Percentiles rank a stretch among this genome's conserved stretches.
These are phyloP conservation scores for Cephus pulcher DNA, from an alignment of 2,888 invertebrate species.

Conservation along the genomic window DNA sequence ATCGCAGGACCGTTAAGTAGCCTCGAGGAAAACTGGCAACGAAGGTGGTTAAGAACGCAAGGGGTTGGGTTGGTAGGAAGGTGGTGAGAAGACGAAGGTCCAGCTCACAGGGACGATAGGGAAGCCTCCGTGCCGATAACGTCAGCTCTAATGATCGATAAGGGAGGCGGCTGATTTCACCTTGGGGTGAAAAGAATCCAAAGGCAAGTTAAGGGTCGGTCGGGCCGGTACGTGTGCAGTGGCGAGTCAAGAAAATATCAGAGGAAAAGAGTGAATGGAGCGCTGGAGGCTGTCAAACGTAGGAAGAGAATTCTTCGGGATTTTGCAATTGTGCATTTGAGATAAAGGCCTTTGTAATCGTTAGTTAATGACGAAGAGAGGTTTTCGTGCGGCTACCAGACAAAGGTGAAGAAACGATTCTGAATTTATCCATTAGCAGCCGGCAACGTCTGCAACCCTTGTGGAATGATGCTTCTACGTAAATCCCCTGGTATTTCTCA, in stretches of 20 bases:
- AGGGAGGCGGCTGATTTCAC: background rate
- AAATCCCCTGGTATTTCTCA: background rate
- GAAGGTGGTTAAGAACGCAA: background rate
- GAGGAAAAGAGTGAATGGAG: background rate
- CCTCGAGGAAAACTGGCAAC: background rate
- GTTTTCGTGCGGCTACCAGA: background rate
- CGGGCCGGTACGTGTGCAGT: background rate
- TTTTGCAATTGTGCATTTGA: background rate
- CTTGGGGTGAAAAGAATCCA: background rate
- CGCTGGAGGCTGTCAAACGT: background rate
- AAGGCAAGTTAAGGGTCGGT: background rate
- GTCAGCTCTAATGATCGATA: background rate
- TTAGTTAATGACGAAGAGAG: background rate
- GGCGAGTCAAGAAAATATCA: background rate
- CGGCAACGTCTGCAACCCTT: background rate
- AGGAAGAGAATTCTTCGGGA: background rate
- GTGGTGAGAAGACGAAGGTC: background rate
- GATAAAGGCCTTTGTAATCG: background rate
- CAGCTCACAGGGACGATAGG: background rate
- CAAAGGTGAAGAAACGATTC: background rate
- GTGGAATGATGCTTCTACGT: background rate
- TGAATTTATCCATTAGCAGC: background rate
- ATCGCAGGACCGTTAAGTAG: background rate
- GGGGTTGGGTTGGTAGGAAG: background rate
- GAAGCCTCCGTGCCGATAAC: background rate